Evolutionary conservation across 2,888 invertebrate genomes (phyloP).

Genomic region (Proisotoma minuta): DNA sequence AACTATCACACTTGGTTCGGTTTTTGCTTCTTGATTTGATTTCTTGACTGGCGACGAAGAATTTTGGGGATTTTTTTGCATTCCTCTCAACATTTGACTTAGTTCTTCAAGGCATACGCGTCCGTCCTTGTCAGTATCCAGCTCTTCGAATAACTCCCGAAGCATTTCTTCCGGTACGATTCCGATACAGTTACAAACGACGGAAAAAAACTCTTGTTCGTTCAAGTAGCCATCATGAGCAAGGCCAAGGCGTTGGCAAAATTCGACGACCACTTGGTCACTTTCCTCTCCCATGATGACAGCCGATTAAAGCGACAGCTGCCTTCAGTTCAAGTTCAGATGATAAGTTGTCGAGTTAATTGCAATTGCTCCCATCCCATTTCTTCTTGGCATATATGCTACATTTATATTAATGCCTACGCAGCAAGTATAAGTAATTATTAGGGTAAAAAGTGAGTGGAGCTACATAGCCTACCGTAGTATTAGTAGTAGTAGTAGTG

Average conservation of each 20-base stretch:
- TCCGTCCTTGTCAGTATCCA: constrained; percentile 62
- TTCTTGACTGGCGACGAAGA: constrained; percentile 40
- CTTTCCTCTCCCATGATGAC: constrained; percentile 35
- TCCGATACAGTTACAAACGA: constrained; percentile 64
- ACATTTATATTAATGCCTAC: too few species aligned
- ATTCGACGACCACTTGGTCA: constrained; percentile 60
- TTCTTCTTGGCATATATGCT: too few species aligned
- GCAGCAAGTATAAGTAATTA: too few species aligned
- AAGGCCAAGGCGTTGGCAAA: constrained; percentile 62
- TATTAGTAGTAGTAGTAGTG: too few species aligned
- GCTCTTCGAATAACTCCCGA: constrained; percentile 58
- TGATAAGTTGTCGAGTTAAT: too few species aligned
- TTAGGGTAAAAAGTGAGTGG: too few species aligned
- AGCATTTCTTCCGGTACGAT: constrained; percentile 59
- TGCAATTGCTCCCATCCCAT: too few species aligned
- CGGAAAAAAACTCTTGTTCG: constrained; percentile 60
- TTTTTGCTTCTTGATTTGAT: constrained; percentile 14
- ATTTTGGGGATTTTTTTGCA: constrained; percentile 37
- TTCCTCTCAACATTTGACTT: constrained; percentile 48
- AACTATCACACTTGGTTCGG: constrained; percentile 2
- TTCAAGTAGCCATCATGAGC: constrained; percentile 61
- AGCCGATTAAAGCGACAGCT: too few species aligned
- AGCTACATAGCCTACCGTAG: too few species aligned
- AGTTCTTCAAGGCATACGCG: constrained; percentile 52
- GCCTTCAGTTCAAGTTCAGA: too few species aligned